phyloP scores from a whole-genome alignment of 2,113 vertebrate genomes.

The Nasalis larvatus region DNA sequence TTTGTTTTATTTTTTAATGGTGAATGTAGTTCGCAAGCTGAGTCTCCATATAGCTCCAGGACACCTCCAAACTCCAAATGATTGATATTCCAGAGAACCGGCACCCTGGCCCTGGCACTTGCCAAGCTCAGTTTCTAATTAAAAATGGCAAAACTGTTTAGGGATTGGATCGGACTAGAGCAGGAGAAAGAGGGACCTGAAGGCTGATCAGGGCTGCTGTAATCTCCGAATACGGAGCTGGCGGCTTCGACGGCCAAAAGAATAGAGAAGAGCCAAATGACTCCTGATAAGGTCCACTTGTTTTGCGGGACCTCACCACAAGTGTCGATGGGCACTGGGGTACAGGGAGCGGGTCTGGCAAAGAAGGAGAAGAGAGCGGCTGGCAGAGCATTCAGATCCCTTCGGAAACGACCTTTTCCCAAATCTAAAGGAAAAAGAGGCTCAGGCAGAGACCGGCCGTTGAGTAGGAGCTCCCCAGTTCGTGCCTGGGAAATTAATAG shows the following conservation, averaged over 20 bases:
- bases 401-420: conserved; percentile 19
- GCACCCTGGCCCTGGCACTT: conserved; percentile 21
- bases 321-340: neutral
- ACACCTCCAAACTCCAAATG: conserved; percentile 68
- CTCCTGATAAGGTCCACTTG: neutral
- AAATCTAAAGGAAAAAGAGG: neutral
- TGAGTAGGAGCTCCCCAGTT: neutral
- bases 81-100: neutral
- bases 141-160: conserved; percentile 71
- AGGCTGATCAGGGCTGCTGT: neutral
- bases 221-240: neutral
- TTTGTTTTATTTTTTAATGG: neutral
- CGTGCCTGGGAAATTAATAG: neutral
- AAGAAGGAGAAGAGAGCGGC: neutral
- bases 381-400: neutral
- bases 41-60: neutral
- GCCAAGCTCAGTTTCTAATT: conserved; percentile 62
- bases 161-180: neutral
- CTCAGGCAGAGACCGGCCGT: neutral
- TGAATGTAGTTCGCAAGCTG: neutral
- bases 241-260: neutral
- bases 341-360: neutral
- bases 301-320: neutral
- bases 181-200: neutral
- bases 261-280: neutral